phyloP scores from a whole-genome alignment of 2,797 vertebrate genomes.

The Streptopelia turtur region DNA sequence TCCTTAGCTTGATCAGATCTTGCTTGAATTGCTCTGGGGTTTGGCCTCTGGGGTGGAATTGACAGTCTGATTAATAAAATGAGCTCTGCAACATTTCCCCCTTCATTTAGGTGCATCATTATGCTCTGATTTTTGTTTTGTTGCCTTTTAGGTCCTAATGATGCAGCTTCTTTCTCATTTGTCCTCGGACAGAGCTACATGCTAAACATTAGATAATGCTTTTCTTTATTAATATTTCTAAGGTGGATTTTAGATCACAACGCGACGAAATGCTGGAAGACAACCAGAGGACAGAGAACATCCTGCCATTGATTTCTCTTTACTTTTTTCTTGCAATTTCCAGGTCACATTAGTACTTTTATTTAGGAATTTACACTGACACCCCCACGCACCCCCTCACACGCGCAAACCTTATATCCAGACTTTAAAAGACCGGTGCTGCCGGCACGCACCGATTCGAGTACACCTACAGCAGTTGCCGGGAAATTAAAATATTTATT shows the following conservation, averaged over 20 bases:
- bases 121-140: slow-evolving; percentile 99
- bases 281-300: slow-evolving; percentile 54
- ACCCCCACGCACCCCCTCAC: slow-evolving; percentile 2
- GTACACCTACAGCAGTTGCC: neutral
- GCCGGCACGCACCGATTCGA: neutral
- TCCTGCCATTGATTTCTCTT: slow-evolving; percentile 24
- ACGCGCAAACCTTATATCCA: neutral
- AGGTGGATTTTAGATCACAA: slow-evolving; percentile 47
- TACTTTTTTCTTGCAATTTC: slow-evolving; percentile 64
- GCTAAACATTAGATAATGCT: slow-evolving; percentile 77
- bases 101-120: slow-evolving; percentile 99
- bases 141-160: slow-evolving; percentile 87
- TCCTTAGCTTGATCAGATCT: slow-evolving; percentile 90
- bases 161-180: slow-evolving; percentile 81
- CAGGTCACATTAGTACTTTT: slow-evolving; percentile 62
- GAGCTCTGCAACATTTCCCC: slow-evolving; percentile 98
- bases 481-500: slow-evolving; percentile 36
- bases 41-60: slow-evolving; percentile 99
- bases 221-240: slow-evolving; percentile 59
- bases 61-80: slow-evolving; percentile 99
- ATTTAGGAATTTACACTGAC: slow-evolving; percentile 61
- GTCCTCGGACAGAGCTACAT: slow-evolving; percentile 76
- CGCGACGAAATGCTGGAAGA: slow-evolving; percentile 3
- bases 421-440: slow-evolving; percentile 41
- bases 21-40: slow-evolving; percentile 93